A percentile compares a stretch with the other conserved stretches of the same genome.
Evolutionary conservation across 2,888 invertebrate genomes (phyloP).

Genomic region (Dorcus parallelipipedus): DNA sequence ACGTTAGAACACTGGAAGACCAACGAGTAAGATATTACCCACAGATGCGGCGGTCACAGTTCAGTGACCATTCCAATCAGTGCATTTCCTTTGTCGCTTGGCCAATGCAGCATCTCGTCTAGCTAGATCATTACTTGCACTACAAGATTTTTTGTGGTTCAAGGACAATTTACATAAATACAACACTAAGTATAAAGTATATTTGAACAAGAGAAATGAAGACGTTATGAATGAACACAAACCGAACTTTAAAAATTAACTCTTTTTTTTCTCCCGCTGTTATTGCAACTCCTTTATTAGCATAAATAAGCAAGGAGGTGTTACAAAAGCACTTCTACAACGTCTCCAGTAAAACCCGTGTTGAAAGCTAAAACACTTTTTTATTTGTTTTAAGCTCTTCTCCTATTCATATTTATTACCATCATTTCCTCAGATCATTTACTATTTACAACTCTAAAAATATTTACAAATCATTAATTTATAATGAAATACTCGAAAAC

Average conservation of each 20-base stretch:
- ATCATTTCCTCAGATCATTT: too few species aligned
- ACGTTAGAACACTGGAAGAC: neutral
- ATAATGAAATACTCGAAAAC: too few species aligned
- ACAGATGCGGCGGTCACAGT: conserved; percentile 27
- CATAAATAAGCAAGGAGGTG: too few species aligned
- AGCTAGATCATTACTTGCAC: conserved; percentile 2
- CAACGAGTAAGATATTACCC: conserved; percentile 19
- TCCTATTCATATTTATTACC: too few species aligned
- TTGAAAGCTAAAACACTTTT: too few species aligned
- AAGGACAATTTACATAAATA: conserved; percentile 16
- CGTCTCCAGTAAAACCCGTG: too few species aligned
- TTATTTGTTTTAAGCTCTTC: too few species aligned
- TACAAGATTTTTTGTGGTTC: conserved; percentile 8
- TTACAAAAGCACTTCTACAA: too few species aligned
- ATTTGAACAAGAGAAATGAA: neutral
- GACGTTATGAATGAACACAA: neutral
- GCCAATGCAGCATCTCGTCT: conserved; percentile 13
- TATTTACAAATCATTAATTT: too few species aligned
- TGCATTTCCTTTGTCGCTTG: conserved; percentile 27
- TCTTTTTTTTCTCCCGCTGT: neutral
- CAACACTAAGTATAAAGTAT: neutral
- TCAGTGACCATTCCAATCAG: conserved; percentile 31
- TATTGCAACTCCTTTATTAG: neutral
- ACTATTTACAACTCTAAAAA: too few species aligned
- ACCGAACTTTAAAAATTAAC: neutral